Base-by-base conservation (phyloP, 2,113 vertebrate species). In the Dinomys branickii region DNA sequence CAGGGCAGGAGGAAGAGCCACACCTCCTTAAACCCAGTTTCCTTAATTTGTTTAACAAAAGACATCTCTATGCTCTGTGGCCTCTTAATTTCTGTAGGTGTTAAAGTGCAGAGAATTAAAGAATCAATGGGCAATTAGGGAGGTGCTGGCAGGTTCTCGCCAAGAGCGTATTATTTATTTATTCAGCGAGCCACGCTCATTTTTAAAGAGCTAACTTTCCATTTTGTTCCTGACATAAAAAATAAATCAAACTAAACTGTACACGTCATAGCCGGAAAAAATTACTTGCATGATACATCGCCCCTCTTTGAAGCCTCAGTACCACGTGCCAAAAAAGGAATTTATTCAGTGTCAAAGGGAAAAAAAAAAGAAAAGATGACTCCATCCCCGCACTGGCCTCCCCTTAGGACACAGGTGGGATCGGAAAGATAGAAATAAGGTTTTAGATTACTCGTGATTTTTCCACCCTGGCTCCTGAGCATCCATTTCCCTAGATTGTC, bases 211-310 rank as follows among this genome's bases (percentile, higher is more conserved):
- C 96, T 97, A 97, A 88, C 96, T 98, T 98, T 97, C 97, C 88
- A 95, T 98, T 98, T 98, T 95, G 94, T 96, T 93, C 63, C 93
- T 69, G 94, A 96, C 67, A 97, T 97, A 96, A 97, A 97, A 97
- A 96, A 97, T 98, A 98, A 98, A 98, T 98, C 98, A 98, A 97
- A 97, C 94, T 95, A 97, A 98, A 94, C 91, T 93, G 93, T 95
- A 97, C 59, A 97, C 90, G 63, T 96, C n/a, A 63, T 67, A 80
- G 90, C 90, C 86, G 94, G 22, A 95, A 96, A 95, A 97, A 96
- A 96, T n/a, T 90, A 95, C 85, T 61, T 97, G 96, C 95, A 88
- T 94, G 98, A 97, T 97, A 26, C 54, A 87, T 44, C 54, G 94
- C 89, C 91, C 77, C 97, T 96, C 97, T 96, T 35, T 59, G 61